Percentiles rank a stretch among this genome's conserved stretches.
Evolutionary conservation across 2,113 vertebrate species (phyloP).

Genomic region (Ifrita kowaldi): DNA sequence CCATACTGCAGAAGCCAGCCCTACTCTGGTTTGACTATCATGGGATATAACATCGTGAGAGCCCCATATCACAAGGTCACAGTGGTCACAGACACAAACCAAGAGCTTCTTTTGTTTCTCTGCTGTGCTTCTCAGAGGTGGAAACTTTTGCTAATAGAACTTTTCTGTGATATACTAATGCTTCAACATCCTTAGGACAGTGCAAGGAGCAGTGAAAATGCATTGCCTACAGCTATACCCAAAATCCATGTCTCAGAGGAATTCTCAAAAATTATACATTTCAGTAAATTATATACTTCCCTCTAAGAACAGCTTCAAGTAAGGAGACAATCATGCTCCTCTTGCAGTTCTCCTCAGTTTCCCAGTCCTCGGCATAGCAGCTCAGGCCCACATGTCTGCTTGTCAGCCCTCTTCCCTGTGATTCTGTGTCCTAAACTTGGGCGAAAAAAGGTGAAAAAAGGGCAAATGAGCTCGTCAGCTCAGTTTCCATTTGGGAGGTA

Average conservation of each 20-base stretch:
- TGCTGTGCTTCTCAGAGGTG: neutral
- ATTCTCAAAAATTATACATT: neutral
- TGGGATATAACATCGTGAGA: neutral
- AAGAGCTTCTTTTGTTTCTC: neutral
- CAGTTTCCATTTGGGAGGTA: neutral
- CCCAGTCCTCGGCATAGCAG: neutral
- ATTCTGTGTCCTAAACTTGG: neutral
- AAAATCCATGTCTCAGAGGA: neutral
- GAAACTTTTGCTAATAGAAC: neutral
- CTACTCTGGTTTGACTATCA: accelerated
- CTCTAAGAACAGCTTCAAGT: neutral
- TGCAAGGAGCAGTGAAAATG: neutral
- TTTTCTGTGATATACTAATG: neutral
- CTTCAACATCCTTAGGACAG: neutral
- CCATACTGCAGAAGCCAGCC: neutral
- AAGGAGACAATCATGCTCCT: neutral
- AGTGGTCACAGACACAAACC: neutral
- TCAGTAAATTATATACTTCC: neutral
- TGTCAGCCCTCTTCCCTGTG: neutral
- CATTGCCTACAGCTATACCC: neutral
- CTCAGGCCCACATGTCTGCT: neutral
- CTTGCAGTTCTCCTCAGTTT: neutral
- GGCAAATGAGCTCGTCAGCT: neutral
- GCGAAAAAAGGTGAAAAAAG: neutral
- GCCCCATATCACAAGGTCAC: accelerated